A percentile compares a stretch with the other conserved stretches of the same genome.
These are phyloP conservation scores for Chascanopsetta lugubris DNA, from an alignment of 2,113 vertebrate species.

Conservation along the genomic window DNA sequence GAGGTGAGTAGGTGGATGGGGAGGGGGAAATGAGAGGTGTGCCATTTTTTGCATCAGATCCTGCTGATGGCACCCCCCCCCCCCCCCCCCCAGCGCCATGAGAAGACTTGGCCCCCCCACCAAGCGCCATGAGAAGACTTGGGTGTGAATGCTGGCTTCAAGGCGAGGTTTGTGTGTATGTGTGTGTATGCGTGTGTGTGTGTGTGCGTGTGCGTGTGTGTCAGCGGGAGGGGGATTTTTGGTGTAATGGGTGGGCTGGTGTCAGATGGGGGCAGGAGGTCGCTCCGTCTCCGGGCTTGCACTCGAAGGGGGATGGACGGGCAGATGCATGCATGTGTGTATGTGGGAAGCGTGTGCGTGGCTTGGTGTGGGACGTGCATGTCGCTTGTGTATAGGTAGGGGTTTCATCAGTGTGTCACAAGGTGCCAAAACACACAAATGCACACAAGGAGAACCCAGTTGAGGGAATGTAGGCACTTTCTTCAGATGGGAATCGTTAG, in stretches of 20 bases:
- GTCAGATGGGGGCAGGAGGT: slow-evolving; percentile 94
- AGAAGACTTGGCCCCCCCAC: slow-evolving; percentile 73
- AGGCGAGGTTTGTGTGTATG: slow-evolving; percentile 65
- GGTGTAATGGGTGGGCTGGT: slow-evolving; percentile 68
- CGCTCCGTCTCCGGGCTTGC: slow-evolving; percentile 89
- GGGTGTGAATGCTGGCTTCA: slow-evolving; percentile 94
- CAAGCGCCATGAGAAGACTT: slow-evolving; percentile 92
- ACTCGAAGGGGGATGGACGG: slow-evolving; percentile 82
- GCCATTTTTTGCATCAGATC: slow-evolving; percentile 84
- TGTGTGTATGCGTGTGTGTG: slow-evolving; percentile 38
- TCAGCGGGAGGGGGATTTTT: slow-evolving; percentile 19
- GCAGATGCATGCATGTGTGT: slow-evolving; percentile 85
- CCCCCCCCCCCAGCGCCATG: neutral
- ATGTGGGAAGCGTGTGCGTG: slow-evolving; percentile 41
- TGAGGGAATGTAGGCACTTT: slow-evolving; percentile 65
- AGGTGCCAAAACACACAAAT: slow-evolving; percentile 69
- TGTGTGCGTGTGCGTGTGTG: slow-evolving; percentile 41
- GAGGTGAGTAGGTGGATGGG: slow-evolving; percentile 49
- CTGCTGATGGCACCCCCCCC: slow-evolving; percentile 85
- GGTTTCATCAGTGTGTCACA: slow-evolving; percentile 53
- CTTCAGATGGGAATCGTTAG: slow-evolving; percentile 89
- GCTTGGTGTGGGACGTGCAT: slow-evolving; percentile 70
- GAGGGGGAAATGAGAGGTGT: slow-evolving; percentile 52
- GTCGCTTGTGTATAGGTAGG: slow-evolving; percentile 71
- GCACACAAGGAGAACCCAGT: slow-evolving; percentile 57